Percentiles rank a stretch among this genome's conserved stretches.
Evolutionary conservation across 64 coral and sea anemone genomes (phyloP).

Genomic region (Acropora yongei): DNA sequence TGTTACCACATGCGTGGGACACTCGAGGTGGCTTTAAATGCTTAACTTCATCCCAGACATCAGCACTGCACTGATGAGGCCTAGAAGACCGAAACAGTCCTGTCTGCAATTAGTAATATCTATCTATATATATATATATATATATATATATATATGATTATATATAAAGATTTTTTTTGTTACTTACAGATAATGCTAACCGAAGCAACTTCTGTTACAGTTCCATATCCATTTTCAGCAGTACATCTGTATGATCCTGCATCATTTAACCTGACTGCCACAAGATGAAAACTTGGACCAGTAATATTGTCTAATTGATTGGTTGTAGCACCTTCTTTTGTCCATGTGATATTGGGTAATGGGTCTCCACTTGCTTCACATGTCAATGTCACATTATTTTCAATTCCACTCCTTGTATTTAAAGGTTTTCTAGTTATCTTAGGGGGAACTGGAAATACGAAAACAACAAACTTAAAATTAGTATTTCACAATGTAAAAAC

Average conservation of each 20-base stretch:
- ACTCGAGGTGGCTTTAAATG: too few species aligned
- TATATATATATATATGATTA: too few species aligned
- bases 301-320: neutral
- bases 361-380: constrained; percentile 34
- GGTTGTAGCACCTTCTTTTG: neutral
- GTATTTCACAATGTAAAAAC: too few species aligned
- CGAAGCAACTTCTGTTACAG: neutral
- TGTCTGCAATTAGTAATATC: too few species aligned
- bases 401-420: neutral
- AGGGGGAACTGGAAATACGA: constrained; percentile 1
- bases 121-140: too few species aligned
- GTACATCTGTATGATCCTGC: constrained; percentile 24
- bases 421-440: neutral
- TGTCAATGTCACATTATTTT: neutral
- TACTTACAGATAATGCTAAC: constrained; percentile 2
- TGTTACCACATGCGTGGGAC: too few species aligned
- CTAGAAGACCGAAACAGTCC: too few species aligned
- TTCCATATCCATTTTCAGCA: neutral
- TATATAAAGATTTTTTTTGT: too few species aligned
- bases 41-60: too few species aligned
- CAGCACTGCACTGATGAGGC: too few species aligned
- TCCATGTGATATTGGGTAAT: neutral
- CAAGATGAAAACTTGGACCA: neutral
- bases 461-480: neutral
- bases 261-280: neutral